phyloP scores from a whole-genome alignment of 2,113 vertebrate species.

The Poecilia latipinna region DNA sequence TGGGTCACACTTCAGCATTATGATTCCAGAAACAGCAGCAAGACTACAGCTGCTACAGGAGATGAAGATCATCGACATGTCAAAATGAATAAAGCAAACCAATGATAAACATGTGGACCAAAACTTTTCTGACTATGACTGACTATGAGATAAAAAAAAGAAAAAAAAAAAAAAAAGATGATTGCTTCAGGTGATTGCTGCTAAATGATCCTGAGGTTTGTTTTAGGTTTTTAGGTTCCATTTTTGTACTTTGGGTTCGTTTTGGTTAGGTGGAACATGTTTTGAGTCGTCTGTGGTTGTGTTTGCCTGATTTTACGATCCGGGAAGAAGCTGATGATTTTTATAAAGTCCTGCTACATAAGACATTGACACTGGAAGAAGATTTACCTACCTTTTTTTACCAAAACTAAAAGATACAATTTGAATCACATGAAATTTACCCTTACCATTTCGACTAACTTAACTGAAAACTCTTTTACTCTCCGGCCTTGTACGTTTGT shows the following conservation, averaged over 20 bases:
- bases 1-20: too few relatives aligned
- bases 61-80: too few relatives aligned
- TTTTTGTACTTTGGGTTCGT: background rate
- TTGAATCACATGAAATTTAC: constrained; percentile 28
- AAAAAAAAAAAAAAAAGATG: too few relatives aligned
- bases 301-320: background rate
- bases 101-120: too few relatives aligned
- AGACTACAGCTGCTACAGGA: too few relatives aligned
- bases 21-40: too few relatives aligned
- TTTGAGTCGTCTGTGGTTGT: background rate
- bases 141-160: too few relatives aligned
- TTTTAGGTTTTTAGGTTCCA: background rate
- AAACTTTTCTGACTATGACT: too few relatives aligned
- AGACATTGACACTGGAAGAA: background rate
- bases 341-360: background rate
- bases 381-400: background rate
- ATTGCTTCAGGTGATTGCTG: too few relatives aligned
- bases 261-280: background rate
- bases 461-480: constrained; percentile 73
- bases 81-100: too few relatives aligned
- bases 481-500: constrained; percentile 64
- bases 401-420: background rate
- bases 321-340: background rate
- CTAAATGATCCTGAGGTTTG: too few relatives aligned
- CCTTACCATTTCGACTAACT: constrained; percentile 39